Evolutionary conservation across 2,888 invertebrate genomes (phyloP).

Genomic region (Amitus sp.): DNA sequence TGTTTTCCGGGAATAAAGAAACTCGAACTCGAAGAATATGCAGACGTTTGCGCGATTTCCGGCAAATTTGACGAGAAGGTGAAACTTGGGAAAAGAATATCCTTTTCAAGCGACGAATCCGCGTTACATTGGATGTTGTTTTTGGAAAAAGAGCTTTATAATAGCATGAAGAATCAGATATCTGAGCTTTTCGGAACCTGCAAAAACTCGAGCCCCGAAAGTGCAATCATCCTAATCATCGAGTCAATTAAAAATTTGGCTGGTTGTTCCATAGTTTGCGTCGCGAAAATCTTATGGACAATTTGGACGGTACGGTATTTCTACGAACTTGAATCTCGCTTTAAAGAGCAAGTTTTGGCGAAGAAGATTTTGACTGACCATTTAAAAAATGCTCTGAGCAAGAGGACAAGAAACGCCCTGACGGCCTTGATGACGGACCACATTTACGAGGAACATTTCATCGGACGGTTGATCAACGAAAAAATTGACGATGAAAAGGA

Average conservation of each 20-base stretch:
- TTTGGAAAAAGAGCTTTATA: conserved; percentile 72
- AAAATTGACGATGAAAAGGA: conserved; percentile 65
- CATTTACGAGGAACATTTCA: conserved; percentile 70
- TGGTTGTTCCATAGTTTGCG: conserved; percentile 73
- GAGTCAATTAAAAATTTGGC: conserved; percentile 73
- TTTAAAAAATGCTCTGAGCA: conserved; percentile 70
- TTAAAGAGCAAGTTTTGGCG: conserved; percentile 65
- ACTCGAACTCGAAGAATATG: conserved; percentile 67
- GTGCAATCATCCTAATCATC: conserved; percentile 30
- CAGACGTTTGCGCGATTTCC: conserved; percentile 71
- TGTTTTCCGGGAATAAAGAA: conserved; percentile 76
- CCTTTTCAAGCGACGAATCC: conserved; percentile 66
- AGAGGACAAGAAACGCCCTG: conserved; percentile 68
- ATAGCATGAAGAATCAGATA: conserved; percentile 26
- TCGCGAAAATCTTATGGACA: conserved; percentile 76
- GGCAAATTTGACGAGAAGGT: conserved; percentile 73
- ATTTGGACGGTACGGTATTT: conserved; percentile 70
- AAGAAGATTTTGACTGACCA: conserved; percentile 69
- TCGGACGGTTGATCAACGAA: conserved; percentile 61
- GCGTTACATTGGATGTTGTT: conserved; percentile 70
- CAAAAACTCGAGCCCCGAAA: conserved; percentile 66
- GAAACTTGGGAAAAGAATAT: conserved; percentile 55
- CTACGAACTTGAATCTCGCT: conserved; percentile 64
- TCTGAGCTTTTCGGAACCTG: conserved; percentile 2
- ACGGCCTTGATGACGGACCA: conserved; percentile 69